These are phyloP conservation scores for Echeneis naucrates DNA, from an alignment of 2,797 vertebrate genomes.

Conservation along the genomic window DNA sequence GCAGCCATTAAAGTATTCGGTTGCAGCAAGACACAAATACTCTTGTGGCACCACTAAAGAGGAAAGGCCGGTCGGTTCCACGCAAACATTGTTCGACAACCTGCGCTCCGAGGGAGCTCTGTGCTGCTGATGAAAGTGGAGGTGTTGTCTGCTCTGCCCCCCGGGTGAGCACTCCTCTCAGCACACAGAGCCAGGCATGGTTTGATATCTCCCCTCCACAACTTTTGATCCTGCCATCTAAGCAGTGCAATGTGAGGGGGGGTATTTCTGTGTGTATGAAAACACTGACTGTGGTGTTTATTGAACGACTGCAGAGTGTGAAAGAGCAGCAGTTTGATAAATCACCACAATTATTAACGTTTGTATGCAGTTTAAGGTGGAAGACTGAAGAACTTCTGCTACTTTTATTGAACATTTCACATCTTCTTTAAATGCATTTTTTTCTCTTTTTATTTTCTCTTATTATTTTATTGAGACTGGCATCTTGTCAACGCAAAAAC, in stretches of 20 bases:
- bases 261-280: constrained; percentile 54
- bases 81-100: constrained; percentile 51
- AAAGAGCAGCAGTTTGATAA: constrained; percentile 39
- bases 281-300: constrained; percentile 47
- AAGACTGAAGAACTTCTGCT: too few relatives aligned
- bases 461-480: background rate
- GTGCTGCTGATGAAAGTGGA: constrained; percentile 59
- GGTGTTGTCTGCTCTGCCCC: constrained; percentile 64
- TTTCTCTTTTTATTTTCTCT: too few relatives aligned
- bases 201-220: constrained; percentile 63
- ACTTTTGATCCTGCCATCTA: constrained; percentile 66
- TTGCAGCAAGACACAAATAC: constrained; percentile 46
- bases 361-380: constrained; percentile 17
- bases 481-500: background rate
- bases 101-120: constrained; percentile 42
- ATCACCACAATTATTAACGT: constrained; percentile 42
- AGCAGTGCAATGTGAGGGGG: constrained; percentile 45
- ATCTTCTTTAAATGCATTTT: constrained; percentile 14
- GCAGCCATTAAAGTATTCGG: constrained; percentile 39
- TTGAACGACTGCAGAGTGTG: constrained; percentile 42
- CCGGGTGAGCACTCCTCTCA: constrained; percentile 59
- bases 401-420: constrained; percentile 3
- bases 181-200: constrained; percentile 60
- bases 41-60: constrained; percentile 36
- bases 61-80: constrained; percentile 29